phyloP scores from a whole-genome alignment of 2,888 invertebrate species.

The Axea sp. region DNA sequence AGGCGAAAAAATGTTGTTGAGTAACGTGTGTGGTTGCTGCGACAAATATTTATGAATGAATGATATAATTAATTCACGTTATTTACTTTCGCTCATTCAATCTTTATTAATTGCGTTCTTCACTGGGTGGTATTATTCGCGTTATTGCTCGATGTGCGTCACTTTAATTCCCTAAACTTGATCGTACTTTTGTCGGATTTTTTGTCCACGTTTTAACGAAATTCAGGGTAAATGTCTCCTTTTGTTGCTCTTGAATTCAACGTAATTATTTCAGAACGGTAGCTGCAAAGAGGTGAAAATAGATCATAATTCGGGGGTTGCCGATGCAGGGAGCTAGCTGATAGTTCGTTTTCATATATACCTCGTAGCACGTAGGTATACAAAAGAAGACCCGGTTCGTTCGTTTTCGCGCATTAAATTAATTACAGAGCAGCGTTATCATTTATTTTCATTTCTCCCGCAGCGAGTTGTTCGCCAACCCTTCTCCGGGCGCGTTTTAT shows the following conservation, averaged over 20 bases:
- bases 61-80: slow-evolving; percentile 20
- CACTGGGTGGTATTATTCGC: no score
- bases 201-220: no score
- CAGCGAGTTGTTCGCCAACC: slow-evolving; percentile 66
- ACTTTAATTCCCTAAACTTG: no score
- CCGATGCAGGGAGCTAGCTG: slow-evolving; percentile 2
- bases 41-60: slow-evolving; percentile 50
- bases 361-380: slow-evolving; percentile 19
- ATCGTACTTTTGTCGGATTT: no score
- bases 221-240: no score
- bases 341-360: slow-evolving; percentile 26
- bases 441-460: slow-evolving; percentile 78
- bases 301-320: slow-evolving; percentile 16
- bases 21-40: not conserved
- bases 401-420: slow-evolving; percentile 56
- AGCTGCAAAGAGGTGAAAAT: slow-evolving; percentile 21
- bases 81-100: slow-evolving; percentile 23
- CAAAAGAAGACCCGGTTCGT: slow-evolving; percentile 40
- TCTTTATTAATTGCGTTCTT: slow-evolving; percentile 1
- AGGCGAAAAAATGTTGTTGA: slow-evolving; percentile 28
- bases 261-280: slow-evolving; percentile 1
- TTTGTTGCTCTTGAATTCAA: no score
- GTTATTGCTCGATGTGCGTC: no score
- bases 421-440: slow-evolving; percentile 75
- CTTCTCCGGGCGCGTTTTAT: slow-evolving; percentile 52